Conservation (phyloP, 2,888 invertebrate species). For the Palloptera scutellata region DNA sequence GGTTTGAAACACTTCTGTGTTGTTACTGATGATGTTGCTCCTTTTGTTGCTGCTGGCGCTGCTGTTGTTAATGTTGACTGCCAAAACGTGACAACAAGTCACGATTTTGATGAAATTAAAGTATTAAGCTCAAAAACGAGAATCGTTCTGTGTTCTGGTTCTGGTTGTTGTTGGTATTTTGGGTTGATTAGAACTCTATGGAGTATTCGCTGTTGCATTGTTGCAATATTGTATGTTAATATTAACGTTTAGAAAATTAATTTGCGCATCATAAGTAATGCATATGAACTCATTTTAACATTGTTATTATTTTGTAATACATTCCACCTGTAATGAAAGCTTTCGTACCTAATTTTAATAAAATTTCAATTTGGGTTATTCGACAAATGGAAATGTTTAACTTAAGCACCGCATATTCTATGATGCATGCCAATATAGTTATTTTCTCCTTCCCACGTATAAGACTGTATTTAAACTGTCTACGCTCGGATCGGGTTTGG, state of each 20-base stretch:
- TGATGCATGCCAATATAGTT: too few species aligned
- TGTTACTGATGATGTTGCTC: slow-evolving; percentile 39
- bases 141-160: background rate
- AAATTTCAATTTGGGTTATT: too few species aligned
- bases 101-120: slow-evolving; percentile 55
- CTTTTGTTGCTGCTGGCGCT: slow-evolving; percentile 34
- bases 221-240: slow-evolving; percentile 13
- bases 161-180: slow-evolving; percentile 14
- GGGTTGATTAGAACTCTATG: slow-evolving; percentile 16
- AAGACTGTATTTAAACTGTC: too few species aligned
- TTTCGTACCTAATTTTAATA: too few species aligned
- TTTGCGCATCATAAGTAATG: slow-evolving; percentile 11
- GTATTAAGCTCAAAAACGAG: slow-evolving; percentile 19
- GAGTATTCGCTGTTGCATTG: slow-evolving; percentile 18
- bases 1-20: slow-evolving; percentile 41
- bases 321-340: too few species aligned
- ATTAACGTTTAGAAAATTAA: slow-evolving; percentile 29
- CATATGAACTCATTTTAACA: too few species aligned
- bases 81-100: slow-evolving; percentile 56
- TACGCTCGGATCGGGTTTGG: too few species aligned
- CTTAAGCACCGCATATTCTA: too few species aligned
- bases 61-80: slow-evolving; percentile 44
- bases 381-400: too few species aligned
- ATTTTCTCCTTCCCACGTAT: too few species aligned
- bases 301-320: too few species aligned